phyloP scores from a whole-genome alignment of 2,888 invertebrate species.

The Lydus trimaculatus region DNA sequence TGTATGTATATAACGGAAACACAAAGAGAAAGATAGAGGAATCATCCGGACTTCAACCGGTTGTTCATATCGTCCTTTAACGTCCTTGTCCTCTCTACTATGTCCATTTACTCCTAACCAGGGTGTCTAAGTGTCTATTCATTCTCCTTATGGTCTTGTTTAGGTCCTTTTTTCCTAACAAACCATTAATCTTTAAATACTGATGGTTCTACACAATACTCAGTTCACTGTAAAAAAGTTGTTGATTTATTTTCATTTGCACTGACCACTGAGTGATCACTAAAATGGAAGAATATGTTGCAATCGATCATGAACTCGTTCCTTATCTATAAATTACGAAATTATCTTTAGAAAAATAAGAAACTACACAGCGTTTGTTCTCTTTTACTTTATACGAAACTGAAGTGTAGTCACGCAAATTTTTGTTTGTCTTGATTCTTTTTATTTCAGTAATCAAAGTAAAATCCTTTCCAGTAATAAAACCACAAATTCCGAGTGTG shows the following conservation, averaged over 20 bases:
- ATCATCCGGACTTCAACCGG: constrained; percentile 21
- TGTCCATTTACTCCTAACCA: constrained; percentile 26
- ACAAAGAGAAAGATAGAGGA: not conserved
- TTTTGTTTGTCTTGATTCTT: not conserved
- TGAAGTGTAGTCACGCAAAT: not conserved
- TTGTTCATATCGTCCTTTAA: constrained; percentile 23
- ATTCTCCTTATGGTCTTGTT: constrained; percentile 28
- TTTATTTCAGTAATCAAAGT: constrained; percentile 6
- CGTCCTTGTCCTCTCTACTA: constrained; percentile 15
- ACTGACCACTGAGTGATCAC: not conserved
- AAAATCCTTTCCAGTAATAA: constrained; percentile 4
- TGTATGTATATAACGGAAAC: not conserved
- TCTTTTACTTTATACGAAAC: not conserved
- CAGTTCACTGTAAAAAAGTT: constrained; percentile 10
- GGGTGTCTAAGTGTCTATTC: constrained; percentile 29
- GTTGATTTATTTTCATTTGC: constrained; percentile 12
- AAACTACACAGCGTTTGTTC: not conserved
- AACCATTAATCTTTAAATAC: constrained; percentile 27
- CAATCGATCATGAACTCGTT: not conserved
- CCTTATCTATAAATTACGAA: not conserved
- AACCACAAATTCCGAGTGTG: not conserved
- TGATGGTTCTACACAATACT: constrained; percentile 21
- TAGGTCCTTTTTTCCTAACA: constrained; percentile 13
- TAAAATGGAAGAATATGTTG: not conserved
- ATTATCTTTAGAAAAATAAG: not conserved